Evolutionary conservation across 2,113 vertebrate species (phyloP).

Genomic region (Bungarus multicinctus): DNA sequence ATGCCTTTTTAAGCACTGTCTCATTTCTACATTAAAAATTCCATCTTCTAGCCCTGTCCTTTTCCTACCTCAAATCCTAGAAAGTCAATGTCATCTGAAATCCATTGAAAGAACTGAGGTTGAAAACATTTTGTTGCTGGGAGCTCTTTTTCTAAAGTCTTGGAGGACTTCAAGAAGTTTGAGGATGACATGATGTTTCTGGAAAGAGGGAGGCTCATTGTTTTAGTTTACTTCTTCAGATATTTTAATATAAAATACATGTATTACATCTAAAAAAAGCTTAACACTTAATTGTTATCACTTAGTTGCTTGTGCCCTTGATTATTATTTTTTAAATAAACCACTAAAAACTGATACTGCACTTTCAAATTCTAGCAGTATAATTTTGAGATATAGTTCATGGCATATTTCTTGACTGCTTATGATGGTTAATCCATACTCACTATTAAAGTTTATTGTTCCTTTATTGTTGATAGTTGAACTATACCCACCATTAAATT

Average conservation of each 20-base stretch:
- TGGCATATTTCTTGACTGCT: neutral
- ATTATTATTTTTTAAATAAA: neutral
- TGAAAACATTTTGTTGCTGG: neutral
- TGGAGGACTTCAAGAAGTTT: neutral
- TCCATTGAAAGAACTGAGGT: neutral
- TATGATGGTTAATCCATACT: neutral
- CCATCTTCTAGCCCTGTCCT: neutral
- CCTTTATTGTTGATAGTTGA: neutral
- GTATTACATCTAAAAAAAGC: neutral
- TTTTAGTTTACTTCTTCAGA: neutral
- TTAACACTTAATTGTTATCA: neutral
- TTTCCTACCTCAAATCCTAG: neutral
- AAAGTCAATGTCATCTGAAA: neutral
- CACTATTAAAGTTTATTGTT: neutral
- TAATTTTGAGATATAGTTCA: neutral
- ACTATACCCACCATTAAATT: neutral
- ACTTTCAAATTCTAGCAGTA: neutral
- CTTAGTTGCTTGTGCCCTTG: neutral
- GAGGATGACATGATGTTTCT: neutral
- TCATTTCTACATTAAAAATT: neutral
- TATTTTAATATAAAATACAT: neutral
- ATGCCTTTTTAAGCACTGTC: neutral
- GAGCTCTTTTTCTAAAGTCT: neutral
- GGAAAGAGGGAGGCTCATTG: neutral
- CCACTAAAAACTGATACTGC: neutral